Conservation (phyloP, 2,888 invertebrate genomes). For the Diogma glabrata region DNA sequence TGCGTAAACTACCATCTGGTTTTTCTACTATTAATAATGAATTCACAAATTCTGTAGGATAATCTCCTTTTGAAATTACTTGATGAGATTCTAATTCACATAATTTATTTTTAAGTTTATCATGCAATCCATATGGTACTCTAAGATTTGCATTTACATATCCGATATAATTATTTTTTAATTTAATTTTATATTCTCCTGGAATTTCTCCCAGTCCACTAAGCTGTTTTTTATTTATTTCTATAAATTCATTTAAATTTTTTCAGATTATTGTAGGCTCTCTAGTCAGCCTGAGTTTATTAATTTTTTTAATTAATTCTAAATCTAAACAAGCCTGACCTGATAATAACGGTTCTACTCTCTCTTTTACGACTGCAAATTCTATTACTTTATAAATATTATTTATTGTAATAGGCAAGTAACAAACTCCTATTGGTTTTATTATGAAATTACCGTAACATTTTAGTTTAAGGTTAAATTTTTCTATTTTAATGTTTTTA, state of each 20-base stretch:
- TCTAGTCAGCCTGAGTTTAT: neutral
- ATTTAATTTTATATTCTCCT: neutral
- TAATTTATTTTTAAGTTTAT: neutral
- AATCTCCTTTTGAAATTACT: constrained; percentile 16
- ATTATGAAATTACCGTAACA: neutral
- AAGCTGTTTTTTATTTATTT: neutral
- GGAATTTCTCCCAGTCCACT: neutral
- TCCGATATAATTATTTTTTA: neutral
- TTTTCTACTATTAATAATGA: constrained; percentile 21
- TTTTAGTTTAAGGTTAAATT: neutral
- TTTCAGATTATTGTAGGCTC: neutral
- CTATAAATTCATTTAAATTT: neutral
- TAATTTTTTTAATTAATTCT: constrained; percentile 1
- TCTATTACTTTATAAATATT: neutral
- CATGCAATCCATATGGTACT: neutral
- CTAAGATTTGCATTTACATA: neutral
- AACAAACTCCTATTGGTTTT: neutral
- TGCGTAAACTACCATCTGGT: constrained; percentile 17
- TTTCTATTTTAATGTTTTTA: neutral
- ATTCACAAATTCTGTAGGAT: constrained; percentile 21
- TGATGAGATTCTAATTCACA: constrained; percentile 14
- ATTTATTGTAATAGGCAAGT: neutral
- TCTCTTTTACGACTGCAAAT: neutral
- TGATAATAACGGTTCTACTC: neutral
- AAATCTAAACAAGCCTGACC: neutral